Conservation (phyloP, 2,113 vertebrate genomes). For the Aspiorhynchus laticeps region DNA sequence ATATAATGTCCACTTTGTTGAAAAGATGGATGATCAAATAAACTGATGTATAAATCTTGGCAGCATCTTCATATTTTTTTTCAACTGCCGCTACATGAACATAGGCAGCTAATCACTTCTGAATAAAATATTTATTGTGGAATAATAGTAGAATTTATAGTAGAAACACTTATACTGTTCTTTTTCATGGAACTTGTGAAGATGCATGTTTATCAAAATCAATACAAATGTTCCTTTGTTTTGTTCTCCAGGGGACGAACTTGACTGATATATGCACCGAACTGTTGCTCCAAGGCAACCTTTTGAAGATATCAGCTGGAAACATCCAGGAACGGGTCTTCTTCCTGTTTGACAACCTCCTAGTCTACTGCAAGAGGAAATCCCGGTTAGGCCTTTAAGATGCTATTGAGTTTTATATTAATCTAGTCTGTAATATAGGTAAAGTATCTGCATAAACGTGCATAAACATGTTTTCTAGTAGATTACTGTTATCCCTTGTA, state of each 20-base stretch:
- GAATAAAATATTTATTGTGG: not conserved
- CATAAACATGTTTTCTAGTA: not conserved
- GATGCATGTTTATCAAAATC: not conserved
- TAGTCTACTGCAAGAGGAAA: constrained; percentile 98
- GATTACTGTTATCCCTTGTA: not conserved
- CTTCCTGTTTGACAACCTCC: constrained; percentile 97
- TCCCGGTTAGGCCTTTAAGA: constrained; percentile 81
- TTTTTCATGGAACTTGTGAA: not conserved
- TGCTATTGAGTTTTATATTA: not conserved
- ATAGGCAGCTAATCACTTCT: not conserved
- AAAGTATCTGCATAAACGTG: not conserved
- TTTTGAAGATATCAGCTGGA: constrained; percentile 97
- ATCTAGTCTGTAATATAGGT: not conserved
- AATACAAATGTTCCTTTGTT: not conserved
- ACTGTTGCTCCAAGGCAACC: constrained; percentile 90
- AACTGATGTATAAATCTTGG: not conserved
- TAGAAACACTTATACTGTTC: not conserved
- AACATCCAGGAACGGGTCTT: constrained; percentile 98
- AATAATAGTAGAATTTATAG: not conserved
- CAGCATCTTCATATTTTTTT: not conserved
- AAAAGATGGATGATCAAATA: not conserved
- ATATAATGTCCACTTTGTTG: not conserved
- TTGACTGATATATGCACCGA: constrained; percentile 97
- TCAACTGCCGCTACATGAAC: not conserved
- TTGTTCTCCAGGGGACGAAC: constrained; percentile 87